Evolutionary conservation across 2,113 vertebrate species (phyloP), one percentile per base, ranked within the genome.

Genomic region (Laterallus jamaicensis): DNA sequence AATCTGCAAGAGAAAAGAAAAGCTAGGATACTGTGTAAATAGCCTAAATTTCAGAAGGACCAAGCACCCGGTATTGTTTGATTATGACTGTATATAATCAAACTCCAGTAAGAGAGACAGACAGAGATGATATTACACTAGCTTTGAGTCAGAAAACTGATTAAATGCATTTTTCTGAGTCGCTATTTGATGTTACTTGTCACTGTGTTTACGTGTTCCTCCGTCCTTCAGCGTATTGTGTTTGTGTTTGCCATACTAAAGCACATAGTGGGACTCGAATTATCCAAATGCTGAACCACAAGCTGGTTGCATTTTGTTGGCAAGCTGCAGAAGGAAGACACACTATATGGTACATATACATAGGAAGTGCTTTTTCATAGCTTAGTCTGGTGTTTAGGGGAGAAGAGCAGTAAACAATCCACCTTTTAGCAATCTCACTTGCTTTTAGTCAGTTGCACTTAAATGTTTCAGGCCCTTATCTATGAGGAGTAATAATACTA

Each of bases 1-100:
- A 0, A 0, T 37, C 44, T 64, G 4, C 17, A 60, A 63, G 35
- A 76, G 42, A 70, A 92, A 9, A 3, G 22, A 39, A 75, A 83
- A 81, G 6, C 6, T 42, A 62, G 25, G 35, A 32, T 21, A 4
- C 15, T 77, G 15, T 44, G 12, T 35, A 82, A 82, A 12, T 17
- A 88, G 15, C 29, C 52, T n/a, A 42, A 35, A 90, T 93, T 94
- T 91, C 67, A 63, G 59, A 81, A 81, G 18, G 47, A 18, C 15
- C 12, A 54, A 54, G 35, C 3, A 82, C 4, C 2, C 31, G n/a
- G 31, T 26, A 26, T 26, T 55, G 4, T n/a, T 50, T 82, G 26
- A 40, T n/a, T 69, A 28, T 60, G 15, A 16, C 24, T 70, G 16
- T 31, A 58, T 62, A 50, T 40, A 78, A 58, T 31, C 25, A 81